A percentile compares a stretch with the other conserved stretches of the same genome.
These are phyloP conservation scores for Synchiropus splendidus DNA, from an alignment of 2,113 vertebrate genomes.

Conservation along the genomic window DNA sequence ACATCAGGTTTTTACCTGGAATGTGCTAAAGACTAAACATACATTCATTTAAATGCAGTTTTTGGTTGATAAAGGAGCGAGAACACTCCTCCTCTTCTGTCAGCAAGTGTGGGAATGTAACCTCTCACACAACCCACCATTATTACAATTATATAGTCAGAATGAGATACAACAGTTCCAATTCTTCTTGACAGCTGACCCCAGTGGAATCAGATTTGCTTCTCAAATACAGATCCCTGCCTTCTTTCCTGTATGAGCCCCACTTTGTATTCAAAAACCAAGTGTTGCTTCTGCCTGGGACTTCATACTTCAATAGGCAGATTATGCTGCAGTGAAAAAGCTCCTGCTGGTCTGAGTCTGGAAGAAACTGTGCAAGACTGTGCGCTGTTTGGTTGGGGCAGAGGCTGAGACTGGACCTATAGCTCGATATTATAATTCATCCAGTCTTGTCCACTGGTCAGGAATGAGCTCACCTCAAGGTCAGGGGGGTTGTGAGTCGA, in stretches of 20 bases:
- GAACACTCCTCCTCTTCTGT: background rate
- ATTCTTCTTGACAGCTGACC: background rate
- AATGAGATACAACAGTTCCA: slow-evolving; percentile 1
- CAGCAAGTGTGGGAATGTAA: too few species aligned
- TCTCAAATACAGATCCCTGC: background rate
- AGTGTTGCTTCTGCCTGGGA: slow-evolving; percentile 20
- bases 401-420: slow-evolving; percentile 37
- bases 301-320: slow-evolving; percentile 21
- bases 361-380: slow-evolving; percentile 24
- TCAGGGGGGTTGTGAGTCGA: slow-evolving; percentile 63
- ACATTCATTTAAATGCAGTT: too few species aligned
- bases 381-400: slow-evolving; percentile 37
- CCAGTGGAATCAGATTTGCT: slow-evolving; percentile 1
- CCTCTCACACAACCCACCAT: too few species aligned
- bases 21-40: too few species aligned
- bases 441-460: slow-evolving; percentile 50
- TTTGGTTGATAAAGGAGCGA: too few species aligned
- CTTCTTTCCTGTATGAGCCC: slow-evolving; percentile 6
- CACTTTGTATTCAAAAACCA: slow-evolving; percentile 20
- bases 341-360: slow-evolving; percentile 18
- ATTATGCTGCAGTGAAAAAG: slow-evolving; percentile 21
- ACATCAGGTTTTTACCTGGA: too few species aligned
- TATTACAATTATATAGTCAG: background rate
- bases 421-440: slow-evolving; percentile 62
- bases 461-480: slow-evolving; percentile 66